Base-by-base conservation (phyloP, 2,797 vertebrate species). In the Poliocrania exsul region DNA sequence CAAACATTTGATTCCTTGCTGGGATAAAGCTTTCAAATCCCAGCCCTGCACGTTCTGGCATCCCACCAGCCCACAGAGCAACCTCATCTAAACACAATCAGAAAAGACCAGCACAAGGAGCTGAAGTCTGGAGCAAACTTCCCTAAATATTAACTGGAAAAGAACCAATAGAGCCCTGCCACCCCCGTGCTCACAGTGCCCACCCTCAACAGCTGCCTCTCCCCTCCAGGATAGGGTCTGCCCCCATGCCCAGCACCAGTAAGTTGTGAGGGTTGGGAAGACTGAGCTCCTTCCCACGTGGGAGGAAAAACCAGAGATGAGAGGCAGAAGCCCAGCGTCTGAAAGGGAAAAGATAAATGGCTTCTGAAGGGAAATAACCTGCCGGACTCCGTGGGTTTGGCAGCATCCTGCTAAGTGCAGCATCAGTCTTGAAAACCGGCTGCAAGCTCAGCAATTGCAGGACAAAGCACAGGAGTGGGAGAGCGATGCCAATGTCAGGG, bases 341-440 rank as follows among this genome's bases (percentile, higher is more conserved):
- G 73, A 93, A 81, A 79, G 20, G 40, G 66, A 79, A 31, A 83
- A 94, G 91, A 93, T 83, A 75, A 93, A 93, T 86, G 72, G 38
- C 70, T 92, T 86, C 69, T 54, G 44, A 92, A 95, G 75, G 82
- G 80, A 91, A 96, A 86, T 58, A 91, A 92, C 80, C 87, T 49
- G 65, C 91, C 54, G 79, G 92, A 86, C 86, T 86, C 77, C 8
- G 61, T 29, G 70, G 86, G 83, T 31, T 94, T 94, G 94, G 93
- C 91, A 94, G 93, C 87, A 91, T 81, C 91, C 94, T 8, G 31
- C 82, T 78, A 92, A 92, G 90, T 44, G 58, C 90, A 53, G 83
- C 71, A 86, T 88, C 93, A 54, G 53, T 75, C 88, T 81, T 61
- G 42, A 85, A 86, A 90, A 86, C 18, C 2, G 23, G 2, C 70